These are phyloP conservation scores for Helleia helle DNA, from an alignment of 2,888 invertebrate species.

Conservation along the genomic window DNA sequence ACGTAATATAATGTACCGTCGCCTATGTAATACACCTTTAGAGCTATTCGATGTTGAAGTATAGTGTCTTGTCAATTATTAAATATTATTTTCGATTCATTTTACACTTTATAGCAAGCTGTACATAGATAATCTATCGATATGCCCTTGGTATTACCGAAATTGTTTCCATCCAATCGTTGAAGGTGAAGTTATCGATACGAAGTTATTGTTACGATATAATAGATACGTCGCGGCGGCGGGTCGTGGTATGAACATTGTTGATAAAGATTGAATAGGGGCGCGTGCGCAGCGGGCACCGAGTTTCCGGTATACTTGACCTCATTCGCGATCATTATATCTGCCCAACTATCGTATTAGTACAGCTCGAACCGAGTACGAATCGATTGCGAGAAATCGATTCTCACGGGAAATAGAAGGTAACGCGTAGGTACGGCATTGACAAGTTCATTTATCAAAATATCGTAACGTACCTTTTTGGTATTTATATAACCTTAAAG, in stretches of 20 bases:
- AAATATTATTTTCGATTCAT: no score
- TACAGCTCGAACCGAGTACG: slow-evolving; percentile 11
- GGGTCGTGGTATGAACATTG: slow-evolving; percentile 22
- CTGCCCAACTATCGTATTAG: slow-evolving; percentile 15
- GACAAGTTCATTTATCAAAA: slow-evolving; percentile 25
- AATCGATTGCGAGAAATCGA: slow-evolving; percentile 23
- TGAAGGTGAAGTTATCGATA: slow-evolving; percentile 6
- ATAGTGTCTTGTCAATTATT: no score
- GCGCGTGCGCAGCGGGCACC: slow-evolving; percentile 44
- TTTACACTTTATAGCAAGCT: no score
- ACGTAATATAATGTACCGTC: no score
- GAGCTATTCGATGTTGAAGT: no score
- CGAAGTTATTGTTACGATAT: slow-evolving; percentile 15
- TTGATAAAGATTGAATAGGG: slow-evolving; percentile 52
- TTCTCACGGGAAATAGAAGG: slow-evolving; percentile 36
- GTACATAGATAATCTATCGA: not conserved
- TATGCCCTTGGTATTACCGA: not conserved
- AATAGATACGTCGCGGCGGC: no score
- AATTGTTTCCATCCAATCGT: not conserved
- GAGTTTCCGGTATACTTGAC: slow-evolving; percentile 68
- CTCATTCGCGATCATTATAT: slow-evolving; percentile 44
- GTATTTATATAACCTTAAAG: slow-evolving; percentile 6
- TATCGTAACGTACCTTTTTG: slow-evolving; percentile 12
- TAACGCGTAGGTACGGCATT: slow-evolving; percentile 14
- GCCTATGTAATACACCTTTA: no score